Conservation (phyloP, 2,888 invertebrate genomes). For the Drosophila parthenogenetica region DNA sequence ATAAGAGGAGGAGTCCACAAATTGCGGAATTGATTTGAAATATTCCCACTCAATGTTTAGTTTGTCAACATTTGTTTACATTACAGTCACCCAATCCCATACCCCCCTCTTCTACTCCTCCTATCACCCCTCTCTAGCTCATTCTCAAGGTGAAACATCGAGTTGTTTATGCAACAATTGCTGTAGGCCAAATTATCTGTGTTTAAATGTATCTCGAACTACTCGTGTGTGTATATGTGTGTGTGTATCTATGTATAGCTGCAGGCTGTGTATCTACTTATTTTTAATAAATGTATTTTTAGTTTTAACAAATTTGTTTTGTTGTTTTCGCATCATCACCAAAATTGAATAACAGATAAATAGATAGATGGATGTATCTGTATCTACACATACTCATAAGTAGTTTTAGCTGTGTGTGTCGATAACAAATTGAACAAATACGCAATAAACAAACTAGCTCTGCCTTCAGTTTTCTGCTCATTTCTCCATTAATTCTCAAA, state of each 20-base stretch:
- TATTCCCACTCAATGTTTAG: conserved; percentile 32
- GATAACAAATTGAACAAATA: conserved; percentile 54
- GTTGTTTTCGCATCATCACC: conserved; percentile 61
- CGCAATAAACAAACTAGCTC: conserved; percentile 55
- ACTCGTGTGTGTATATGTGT: conserved; percentile 11
- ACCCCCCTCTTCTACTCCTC: conserved; percentile 1
- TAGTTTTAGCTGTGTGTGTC: conserved; percentile 3
- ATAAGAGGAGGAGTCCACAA: not conserved
- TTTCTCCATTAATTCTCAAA: conserved; percentile 39
- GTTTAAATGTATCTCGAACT: conserved; percentile 37
- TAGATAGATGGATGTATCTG: conserved; percentile 20
- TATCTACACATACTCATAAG: conserved; percentile 1
- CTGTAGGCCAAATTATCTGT: conserved; percentile 37
- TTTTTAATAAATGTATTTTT: conserved; percentile 62
- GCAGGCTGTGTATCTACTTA: conserved; percentile 43
- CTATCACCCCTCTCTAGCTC: not conserved
- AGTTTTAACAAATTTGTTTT: conserved; percentile 65
- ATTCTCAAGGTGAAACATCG: conserved; percentile 46
- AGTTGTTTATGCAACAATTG: conserved; percentile 62
- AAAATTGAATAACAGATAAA: conserved; percentile 50
- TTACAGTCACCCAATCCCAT: conserved; percentile 15
- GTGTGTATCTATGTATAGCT: conserved; percentile 40
- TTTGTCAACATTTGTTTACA: conserved; percentile 62
- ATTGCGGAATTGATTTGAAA: conserved; percentile 30
- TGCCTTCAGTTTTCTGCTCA: conserved; percentile 16